Percentiles rank a stretch among this genome's conserved stretches.
Conservation (phyloP, 2,888 invertebrate species). For the Sesamia inferens region DNA sequence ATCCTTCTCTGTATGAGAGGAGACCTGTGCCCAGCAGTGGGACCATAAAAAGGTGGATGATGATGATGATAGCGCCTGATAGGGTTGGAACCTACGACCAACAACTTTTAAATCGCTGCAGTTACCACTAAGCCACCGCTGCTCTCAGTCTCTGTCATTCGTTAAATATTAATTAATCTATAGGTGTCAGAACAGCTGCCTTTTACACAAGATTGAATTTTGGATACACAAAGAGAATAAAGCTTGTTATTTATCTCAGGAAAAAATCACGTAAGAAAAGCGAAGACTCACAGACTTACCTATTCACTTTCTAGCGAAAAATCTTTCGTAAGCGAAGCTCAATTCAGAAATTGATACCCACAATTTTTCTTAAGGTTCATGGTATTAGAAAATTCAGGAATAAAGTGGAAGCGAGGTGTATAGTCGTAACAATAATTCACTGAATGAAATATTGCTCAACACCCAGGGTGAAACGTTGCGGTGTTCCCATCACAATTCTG, state of each 20-base stretch:
- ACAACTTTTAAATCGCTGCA: no score
- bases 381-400: constrained; percentile 47
- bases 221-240: constrained; percentile 30
- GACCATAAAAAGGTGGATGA: no score
- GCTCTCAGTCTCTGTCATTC: neutral
- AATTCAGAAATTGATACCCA: constrained; percentile 48
- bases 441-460: constrained; percentile 58
- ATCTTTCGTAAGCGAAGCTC: constrained; percentile 35
- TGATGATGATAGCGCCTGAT: no score
- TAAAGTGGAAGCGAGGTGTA: constrained; percentile 46
- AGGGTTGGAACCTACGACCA: no score
- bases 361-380: constrained; percentile 48
- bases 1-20: no score
- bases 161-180: neutral
- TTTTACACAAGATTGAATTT: constrained; percentile 2
- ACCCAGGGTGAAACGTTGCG: constrained; percentile 38
- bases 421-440: constrained; percentile 61
- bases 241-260: constrained; percentile 32
- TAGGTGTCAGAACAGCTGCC: neutral
- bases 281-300: constrained; percentile 24
- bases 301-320: constrained; percentile 41
- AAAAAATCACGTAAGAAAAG: constrained; percentile 20
- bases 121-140: no score
- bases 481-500: constrained; percentile 52
- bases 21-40: no score